Base-by-base conservation (phyloP, 2,113 vertebrate genomes). In the Globicephala melas region DNA sequence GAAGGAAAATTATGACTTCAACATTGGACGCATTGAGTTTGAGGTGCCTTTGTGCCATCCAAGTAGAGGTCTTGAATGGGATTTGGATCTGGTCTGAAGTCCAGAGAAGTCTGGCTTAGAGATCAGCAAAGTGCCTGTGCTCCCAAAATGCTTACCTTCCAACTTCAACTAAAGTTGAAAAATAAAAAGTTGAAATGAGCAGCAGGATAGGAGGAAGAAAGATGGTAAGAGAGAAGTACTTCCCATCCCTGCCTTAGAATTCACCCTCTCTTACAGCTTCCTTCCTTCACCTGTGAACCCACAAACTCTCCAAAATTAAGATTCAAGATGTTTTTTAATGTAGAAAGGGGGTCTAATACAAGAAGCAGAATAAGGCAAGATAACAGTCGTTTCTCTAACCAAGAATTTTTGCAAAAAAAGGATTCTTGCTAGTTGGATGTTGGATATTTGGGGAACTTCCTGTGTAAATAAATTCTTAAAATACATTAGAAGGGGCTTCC, bases 391-490 rank as follows among this genome's bases (percentile, higher is more conserved):
- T 85, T 94, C 80, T 55, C 0, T 62, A 73, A 65, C 33, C 62
- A 93, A 93, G 41, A 28, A 84, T 47, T 90, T 23, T 74, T 74
- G 55, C 38, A 53, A 73, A 77, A 95, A 21, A 95, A 68, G 15
- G 33, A 71, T 76, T 87, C 62, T 96, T 67, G 2, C 33, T 77
- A 65, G 26, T 73, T 55, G 6, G 23, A 58, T 90, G 28, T 87
- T 83, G 55, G 62, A 67, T 96, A 55, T 89, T 93, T 85, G 38
- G 26, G 50, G 5, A 62, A 8, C 5, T 10, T 73, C 10, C 20
- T 53, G 67, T 47, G 14, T 60, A 73, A n/a, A 97, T 89, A 73
- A n/a, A 97, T 89, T 95, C 68, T 67, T 67, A 95, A 68, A 95
- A 95, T 76, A 88, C 91, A 77, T 62, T 88, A 84, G 63, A 80